phyloP scores from a whole-genome alignment of 2,888 invertebrate species.

The Lordiphosa fenestrarum region DNA sequence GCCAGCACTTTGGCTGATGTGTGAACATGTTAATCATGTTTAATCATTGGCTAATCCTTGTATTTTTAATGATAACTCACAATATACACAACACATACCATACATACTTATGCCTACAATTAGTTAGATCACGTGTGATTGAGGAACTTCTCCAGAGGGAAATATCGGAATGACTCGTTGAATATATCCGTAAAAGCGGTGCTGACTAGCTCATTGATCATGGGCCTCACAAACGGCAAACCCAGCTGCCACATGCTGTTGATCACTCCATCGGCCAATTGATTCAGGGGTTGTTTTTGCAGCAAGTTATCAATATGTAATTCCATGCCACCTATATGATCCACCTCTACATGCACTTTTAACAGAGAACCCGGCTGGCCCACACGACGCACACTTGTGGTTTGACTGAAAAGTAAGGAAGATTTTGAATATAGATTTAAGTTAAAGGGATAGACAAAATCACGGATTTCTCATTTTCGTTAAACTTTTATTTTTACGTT shows the following conservation, averaged over 20 bases:
- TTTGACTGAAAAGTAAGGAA: constrained; percentile 76
- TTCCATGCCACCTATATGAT: constrained; percentile 88
- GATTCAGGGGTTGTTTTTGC: constrained; percentile 83
- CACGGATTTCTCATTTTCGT: too few species aligned
- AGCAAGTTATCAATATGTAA: constrained; percentile 88
- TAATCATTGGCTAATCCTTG: too few species aligned
- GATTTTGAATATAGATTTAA: neutral
- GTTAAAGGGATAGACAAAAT: too few species aligned
- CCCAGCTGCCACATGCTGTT: constrained; percentile 91
- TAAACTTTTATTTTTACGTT: neutral
- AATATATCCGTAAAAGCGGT: constrained; percentile 92
- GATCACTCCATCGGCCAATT: constrained; percentile 87
- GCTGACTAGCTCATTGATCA: constrained; percentile 91
- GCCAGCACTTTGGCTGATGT: constrained; percentile 67
- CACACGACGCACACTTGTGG: constrained; percentile 80
- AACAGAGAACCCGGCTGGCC: constrained; percentile 80
- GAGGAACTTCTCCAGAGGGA: constrained; percentile 86
- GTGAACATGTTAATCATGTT: constrained; percentile 9
- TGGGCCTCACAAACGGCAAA: constrained; percentile 86
- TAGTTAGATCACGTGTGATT: constrained; percentile 42
- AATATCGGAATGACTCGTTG: constrained; percentile 87
- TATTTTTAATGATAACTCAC: neutral
- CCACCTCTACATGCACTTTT: constrained; percentile 86
- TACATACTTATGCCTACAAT: neutral
- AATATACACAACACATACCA: neutral